Base-by-base conservation (phyloP, 23 tunicate species). In the Styela clava region DNA sequence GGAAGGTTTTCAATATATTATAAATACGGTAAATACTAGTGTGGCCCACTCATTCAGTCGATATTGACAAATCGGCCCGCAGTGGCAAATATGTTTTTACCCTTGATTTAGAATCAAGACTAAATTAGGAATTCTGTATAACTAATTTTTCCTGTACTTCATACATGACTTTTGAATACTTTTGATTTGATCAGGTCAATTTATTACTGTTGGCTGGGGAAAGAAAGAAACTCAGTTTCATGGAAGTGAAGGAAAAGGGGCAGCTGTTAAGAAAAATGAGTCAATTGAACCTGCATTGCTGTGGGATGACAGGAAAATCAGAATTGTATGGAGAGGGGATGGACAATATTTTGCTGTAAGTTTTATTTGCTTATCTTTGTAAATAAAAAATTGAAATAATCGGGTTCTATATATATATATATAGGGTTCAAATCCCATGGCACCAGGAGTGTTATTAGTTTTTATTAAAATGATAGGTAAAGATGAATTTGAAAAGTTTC, bases 171-270 rank as follows among this genome's bases (percentile, higher is more conserved):
- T n/a, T n/a, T n/a, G n/a, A n/a, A n/a, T n/a, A n/a, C n/a, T n/a
- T 1, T 35, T 1, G 27, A 35, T 1, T 12, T 37, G 35, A 18
- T 24, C 27, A 76, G 81, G 87, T 1, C 79, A 88, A 24, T 93
- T 93, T 82, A 79, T 93, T 2, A 88, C 84, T 74, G 98, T 93
- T 74, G 98, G 98, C 16, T 93, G 98, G 98, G 98, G 98, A 2
- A 93, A 85, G 44, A 93, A 93, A 81, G 98, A 93, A 81, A 93
- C 98, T 24, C 98, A 93, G 69, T 93, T 93, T 88, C 98, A 93
- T 79, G 98, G 98, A 22, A 85, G 85, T 24, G 82, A 71, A 18
- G 93, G 93, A 23, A 93, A 87, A 62, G 64, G 65, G 23, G 81
- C 69, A 0, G 81, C 81, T 25, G 0, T 21, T 28, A 35, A 25